phyloP scores from a whole-genome alignment of 1,140 invertebrate species.

The Schlechtendalia chinensis region DNA sequence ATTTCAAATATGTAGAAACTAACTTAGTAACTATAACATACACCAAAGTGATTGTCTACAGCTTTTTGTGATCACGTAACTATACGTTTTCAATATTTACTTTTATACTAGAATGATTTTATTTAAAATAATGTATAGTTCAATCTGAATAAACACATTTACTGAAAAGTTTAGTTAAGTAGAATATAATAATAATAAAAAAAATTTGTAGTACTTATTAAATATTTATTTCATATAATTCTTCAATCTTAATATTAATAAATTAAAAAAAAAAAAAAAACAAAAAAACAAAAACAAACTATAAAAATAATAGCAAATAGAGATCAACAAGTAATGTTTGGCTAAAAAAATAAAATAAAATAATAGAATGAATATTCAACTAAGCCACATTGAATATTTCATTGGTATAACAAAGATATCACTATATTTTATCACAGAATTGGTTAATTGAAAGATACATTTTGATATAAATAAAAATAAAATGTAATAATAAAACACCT shows the following conservation, averaged over 20 bases:
- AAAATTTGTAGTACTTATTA: not conserved
- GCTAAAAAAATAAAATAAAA: not conserved
- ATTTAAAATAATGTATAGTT: too few species aligned
- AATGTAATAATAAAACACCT: not conserved
- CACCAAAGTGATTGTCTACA: too few species aligned
- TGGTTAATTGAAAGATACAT: not conserved
- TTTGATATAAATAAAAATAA: not conserved
- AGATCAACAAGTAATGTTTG: not conserved
- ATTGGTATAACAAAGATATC: conserved; percentile 19
- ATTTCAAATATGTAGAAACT: too few species aligned
- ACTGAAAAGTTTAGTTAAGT: too few species aligned
- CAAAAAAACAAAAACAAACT: too few species aligned
- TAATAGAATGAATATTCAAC: not conserved
- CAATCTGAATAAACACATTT: not conserved
- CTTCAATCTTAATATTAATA: not conserved
- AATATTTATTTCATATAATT: conserved; percentile 7
- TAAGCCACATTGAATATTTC: not conserved
- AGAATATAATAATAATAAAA: not conserved
- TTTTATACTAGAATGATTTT: not conserved
- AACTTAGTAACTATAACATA: too few species aligned
- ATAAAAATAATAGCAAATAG: not conserved
- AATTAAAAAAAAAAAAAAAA: not conserved
- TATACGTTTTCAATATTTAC: not conserved
- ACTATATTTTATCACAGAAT: conserved; percentile 33
- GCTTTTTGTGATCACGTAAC: too few species aligned